Conservation (phyloP, 2,113 vertebrate genomes). For the human (Homo sapiens) region DNA sequence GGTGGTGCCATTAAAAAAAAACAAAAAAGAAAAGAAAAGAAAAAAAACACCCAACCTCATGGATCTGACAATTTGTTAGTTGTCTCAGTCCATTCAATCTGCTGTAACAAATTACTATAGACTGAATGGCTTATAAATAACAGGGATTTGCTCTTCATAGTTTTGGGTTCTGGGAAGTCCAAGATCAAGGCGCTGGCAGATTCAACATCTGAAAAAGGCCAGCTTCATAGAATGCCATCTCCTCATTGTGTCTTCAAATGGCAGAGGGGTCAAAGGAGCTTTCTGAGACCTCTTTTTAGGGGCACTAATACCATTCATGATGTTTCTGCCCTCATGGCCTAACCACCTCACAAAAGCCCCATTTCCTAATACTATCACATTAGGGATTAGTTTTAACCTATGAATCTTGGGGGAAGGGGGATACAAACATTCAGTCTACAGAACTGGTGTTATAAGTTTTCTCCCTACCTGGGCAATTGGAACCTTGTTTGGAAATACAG, state of each 20-base stretch:
- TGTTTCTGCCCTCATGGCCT: neutral
- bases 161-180: neutral
- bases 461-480: neutral
- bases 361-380: neutral
- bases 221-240: neutral
- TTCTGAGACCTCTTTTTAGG: neutral
- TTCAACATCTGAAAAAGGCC: no score
- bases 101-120: neutral
- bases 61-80: neutral
- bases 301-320: neutral
- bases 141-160: neutral
- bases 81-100: neutral
- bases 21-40: accelerated
- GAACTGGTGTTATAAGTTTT: neutral
- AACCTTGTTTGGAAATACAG: neutral
- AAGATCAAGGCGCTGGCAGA: neutral
- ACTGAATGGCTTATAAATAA: neutral
- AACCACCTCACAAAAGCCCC: neutral
- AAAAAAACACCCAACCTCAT: neutral
- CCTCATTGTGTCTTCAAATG: neutral
- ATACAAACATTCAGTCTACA: neutral
- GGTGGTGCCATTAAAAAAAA: no score
- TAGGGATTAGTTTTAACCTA: neutral
- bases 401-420: neutral
- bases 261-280: neutral